These are phyloP conservation scores for Opisthograptis luteolata DNA, from an alignment of 2,888 invertebrate species.

Conservation along the genomic window DNA sequence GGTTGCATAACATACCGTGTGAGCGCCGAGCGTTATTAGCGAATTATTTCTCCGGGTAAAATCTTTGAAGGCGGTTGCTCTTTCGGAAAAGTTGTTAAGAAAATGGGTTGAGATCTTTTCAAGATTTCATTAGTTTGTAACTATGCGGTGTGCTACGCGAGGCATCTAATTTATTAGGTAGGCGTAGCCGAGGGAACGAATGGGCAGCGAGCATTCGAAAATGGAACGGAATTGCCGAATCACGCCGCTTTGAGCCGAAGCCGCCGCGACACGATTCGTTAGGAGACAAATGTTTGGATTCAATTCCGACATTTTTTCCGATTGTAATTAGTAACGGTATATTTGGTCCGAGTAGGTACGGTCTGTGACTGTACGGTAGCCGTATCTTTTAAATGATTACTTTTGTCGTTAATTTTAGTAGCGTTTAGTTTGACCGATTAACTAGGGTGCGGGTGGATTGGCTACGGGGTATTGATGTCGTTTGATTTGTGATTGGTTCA, in stretches of 20 bases:
- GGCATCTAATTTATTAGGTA: conserved; percentile 82
- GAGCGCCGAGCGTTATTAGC: conserved; percentile 80
- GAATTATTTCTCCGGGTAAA: conserved; percentile 81
- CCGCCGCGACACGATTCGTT: conserved; percentile 83
- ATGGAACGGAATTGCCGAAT: conserved; percentile 79
- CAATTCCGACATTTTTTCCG: conserved; percentile 77
- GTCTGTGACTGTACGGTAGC: conserved; percentile 68
- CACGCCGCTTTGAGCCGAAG: conserved; percentile 77
- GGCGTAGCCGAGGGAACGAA: conserved; percentile 82
- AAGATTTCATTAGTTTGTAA: conserved; percentile 83
- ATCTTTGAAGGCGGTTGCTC: conserved; percentile 84
- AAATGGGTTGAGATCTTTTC: conserved; percentile 84
- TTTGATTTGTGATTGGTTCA: conserved; percentile 35
- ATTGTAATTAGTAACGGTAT: conserved; percentile 76
- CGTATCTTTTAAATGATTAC: conserved; percentile 64
- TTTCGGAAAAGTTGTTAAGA: conserved; percentile 84
- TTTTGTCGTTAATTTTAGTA: conserved; percentile 65
- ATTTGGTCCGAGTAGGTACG: conserved; percentile 70
- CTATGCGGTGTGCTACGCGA: conserved; percentile 79
- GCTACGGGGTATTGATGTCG: conserved; percentile 33
- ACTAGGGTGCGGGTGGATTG: conserved; percentile 40
- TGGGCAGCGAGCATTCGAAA: conserved; percentile 81
- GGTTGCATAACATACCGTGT: conserved; percentile 83
- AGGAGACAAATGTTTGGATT: conserved; percentile 84
- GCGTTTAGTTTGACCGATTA: conserved; percentile 50